phyloP scores from a whole-genome alignment of 2,113 vertebrate genomes.

The Probosciger aterrimus region DNA sequence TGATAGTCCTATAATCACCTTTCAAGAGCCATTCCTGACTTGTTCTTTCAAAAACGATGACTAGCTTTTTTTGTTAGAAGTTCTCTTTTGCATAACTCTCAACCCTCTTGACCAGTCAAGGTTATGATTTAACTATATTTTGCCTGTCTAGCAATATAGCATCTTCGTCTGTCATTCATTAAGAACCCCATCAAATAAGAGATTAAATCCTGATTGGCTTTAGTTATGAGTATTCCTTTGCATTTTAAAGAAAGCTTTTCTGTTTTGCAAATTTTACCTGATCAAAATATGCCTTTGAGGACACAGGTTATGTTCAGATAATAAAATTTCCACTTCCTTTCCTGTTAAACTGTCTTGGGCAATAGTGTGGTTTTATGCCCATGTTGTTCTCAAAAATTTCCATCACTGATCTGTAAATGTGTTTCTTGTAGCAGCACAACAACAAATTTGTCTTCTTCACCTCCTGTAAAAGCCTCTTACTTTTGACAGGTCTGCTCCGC shows the following conservation, averaged over 20 bases:
- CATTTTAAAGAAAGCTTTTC: not conserved
- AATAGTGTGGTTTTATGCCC: not conserved
- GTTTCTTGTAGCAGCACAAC: not conserved
- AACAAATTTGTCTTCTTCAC: not conserved
- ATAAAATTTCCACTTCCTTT: not conserved
- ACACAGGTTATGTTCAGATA: not conserved
- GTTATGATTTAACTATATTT: not conserved
- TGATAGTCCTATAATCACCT: not conserved
- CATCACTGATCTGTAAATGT: not conserved
- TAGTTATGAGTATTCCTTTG: not conserved
- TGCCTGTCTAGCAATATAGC: not conserved
- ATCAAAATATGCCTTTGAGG: not conserved
- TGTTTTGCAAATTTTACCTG: not conserved
- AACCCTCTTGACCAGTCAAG: not conserved
- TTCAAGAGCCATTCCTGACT: not conserved
- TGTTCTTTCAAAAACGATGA: not conserved
- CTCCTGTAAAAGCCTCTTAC: not conserved
- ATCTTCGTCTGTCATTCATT: not conserved
- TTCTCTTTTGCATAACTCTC: not conserved
- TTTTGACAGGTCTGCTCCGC: not conserved
- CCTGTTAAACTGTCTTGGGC: not conserved
- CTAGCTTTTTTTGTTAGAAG: not conserved
- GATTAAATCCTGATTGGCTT: not conserved
- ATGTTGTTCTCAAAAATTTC: not conserved
- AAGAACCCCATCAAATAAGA: not conserved